Conservation (phyloP, 2,888 invertebrate genomes). For the Craniophora ligustri region DNA sequence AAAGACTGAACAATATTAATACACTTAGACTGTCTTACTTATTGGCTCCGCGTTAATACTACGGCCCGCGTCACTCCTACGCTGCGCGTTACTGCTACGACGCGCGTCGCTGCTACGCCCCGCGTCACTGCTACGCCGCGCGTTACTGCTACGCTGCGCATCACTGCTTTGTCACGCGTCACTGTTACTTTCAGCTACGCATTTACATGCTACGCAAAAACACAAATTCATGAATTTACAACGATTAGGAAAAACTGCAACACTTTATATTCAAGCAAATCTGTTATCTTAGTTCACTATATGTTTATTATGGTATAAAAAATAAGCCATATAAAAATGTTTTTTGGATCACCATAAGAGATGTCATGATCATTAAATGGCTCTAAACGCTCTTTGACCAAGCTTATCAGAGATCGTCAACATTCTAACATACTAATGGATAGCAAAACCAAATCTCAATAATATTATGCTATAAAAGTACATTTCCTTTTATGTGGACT, state of each 20-base stretch:
- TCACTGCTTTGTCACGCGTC: constrained; percentile 8
- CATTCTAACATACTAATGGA: constrained; percentile 33
- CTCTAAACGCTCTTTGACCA: constrained; percentile 10
- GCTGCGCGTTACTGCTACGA: not conserved
- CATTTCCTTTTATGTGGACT: constrained; percentile 41
- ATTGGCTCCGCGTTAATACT: too few relatives aligned
- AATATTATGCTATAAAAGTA: constrained; percentile 40
- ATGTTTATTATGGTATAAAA: too few relatives aligned
- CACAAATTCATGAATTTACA: not conserved
- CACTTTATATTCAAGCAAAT: too few relatives aligned
- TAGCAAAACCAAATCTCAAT: constrained; percentile 45
- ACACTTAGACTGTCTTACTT: too few relatives aligned
- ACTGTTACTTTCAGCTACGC: not conserved
- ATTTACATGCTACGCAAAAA: not conserved
- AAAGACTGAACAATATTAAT: too few relatives aligned
- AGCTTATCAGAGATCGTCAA: constrained; percentile 36
- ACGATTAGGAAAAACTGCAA: too few relatives aligned
- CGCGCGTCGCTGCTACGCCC: not conserved
- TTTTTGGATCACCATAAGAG: too few relatives aligned
- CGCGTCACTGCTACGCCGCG: constrained; percentile 14
- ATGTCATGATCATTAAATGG: constrained; percentile 14
- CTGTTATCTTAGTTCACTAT: too few relatives aligned
- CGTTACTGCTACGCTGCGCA: constrained; percentile 1
- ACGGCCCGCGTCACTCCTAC: too few relatives aligned
- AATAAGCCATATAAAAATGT: too few relatives aligned